Evolutionary conservation across 1,140 invertebrate genomes (phyloP).

Genomic region (Solen grandis): DNA sequence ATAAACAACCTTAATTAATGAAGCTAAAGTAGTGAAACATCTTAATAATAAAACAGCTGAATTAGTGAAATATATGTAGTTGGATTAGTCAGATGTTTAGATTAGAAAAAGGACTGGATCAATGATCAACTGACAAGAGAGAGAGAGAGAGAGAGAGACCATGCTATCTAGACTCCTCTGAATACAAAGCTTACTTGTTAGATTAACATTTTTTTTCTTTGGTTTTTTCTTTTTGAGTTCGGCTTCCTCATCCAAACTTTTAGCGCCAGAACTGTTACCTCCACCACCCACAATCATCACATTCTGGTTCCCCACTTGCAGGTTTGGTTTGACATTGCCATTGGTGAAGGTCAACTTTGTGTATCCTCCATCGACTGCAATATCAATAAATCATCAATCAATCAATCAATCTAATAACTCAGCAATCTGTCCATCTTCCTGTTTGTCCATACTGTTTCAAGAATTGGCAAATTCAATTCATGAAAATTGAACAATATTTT

Average conservation of each 20-base stretch:
- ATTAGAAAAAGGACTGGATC: no score
- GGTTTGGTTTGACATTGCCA: background rate
- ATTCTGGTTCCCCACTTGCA: conserved; percentile 39
- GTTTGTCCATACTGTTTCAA: background rate
- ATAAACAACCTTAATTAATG: no score
- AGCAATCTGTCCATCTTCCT: background rate
- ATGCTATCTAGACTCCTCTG: no score
- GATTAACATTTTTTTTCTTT: background rate
- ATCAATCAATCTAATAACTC: background rate
- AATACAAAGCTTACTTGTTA: conserved; percentile 24
- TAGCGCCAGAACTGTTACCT: background rate
- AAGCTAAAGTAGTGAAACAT: no score
- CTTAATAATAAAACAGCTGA: no score
- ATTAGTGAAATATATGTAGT: no score
- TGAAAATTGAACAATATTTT: no score
- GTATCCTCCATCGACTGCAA: conserved; percentile 15
- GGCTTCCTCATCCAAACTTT: no score
- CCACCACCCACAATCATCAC: conserved; percentile 11
- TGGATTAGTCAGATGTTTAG: no score
- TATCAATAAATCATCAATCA: background rate
- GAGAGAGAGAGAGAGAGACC: no score
- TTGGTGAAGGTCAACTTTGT: conserved; percentile 5
- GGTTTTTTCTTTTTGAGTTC: conserved; percentile 29
- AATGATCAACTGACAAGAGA: no score
- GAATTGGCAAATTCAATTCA: background rate